Conservation (phyloP, 2,797 vertebrate species). For the Esox masquinongy region DNA sequence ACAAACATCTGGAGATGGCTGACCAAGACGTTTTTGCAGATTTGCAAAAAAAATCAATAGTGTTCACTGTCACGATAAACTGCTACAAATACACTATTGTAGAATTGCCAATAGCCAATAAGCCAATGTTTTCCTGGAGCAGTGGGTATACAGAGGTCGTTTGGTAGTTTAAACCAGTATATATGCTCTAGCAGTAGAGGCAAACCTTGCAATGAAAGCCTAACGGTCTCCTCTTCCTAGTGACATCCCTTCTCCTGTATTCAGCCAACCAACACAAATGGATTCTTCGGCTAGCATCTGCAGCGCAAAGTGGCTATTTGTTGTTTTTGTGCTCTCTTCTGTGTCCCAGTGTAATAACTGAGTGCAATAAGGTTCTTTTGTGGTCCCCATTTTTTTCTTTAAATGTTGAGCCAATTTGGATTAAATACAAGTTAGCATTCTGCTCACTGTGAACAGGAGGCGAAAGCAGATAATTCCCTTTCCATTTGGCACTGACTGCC, state of each 20-base stretch:
- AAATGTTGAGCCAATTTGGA: conserved; percentile 22
- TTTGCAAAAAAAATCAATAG: neutral
- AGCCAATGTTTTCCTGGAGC: neutral
- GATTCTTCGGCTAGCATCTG: conserved; percentile 25
- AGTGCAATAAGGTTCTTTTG: conserved; percentile 3
- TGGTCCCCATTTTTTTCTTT: neutral
- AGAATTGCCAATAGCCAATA: neutral
- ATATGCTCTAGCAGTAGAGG: neutral
- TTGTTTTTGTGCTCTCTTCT: conserved; percentile 32
- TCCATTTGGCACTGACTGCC: neutral
- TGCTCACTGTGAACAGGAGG: conserved; percentile 7
- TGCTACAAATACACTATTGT: neutral
- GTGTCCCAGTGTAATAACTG: conserved; percentile 25
- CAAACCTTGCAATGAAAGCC: neutral
- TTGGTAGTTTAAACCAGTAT: neutral
- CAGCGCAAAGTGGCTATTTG: conserved; percentile 30
- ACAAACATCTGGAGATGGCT: neutral
- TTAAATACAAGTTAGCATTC: conserved; percentile 18
- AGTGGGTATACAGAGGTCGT: neutral
- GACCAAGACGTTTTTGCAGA: neutral
- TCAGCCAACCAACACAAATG: conserved; percentile 33
- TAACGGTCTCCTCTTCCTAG: conserved; percentile 2
- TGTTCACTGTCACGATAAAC: neutral
- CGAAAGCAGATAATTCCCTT: neutral
- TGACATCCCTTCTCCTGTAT: conserved; percentile 1